Base-by-base conservation (phyloP, 2,113 vertebrate species). In the Limanda limanda region DNA sequence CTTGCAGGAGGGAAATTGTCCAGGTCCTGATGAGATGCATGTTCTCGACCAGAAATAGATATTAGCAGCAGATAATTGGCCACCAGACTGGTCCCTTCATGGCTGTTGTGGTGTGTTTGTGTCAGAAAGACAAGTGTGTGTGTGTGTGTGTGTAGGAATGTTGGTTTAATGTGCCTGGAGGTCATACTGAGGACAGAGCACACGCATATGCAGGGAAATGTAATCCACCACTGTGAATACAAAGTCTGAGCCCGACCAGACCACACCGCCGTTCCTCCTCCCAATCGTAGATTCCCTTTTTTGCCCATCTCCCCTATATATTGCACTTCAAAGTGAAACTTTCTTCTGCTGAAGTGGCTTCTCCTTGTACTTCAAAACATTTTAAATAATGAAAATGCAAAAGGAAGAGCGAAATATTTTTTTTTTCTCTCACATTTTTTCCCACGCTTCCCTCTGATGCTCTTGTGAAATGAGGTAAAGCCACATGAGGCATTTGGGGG, bases 361-460 rank as follows among this genome's bases (percentile, higher is more conserved):
- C 54, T 76, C 11, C 47, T 27, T 72, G 1, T 40, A 13, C 52
- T 74, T 42, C 57, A 27, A 58, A 76, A 70, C 60, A 56, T 62
- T 59, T 76, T 27, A 78, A 76, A 70, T 62, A 70, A 76, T 73
- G 24, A 58, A 74, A 79, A 56, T 45, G 48, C 73, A 52, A 84
- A 76, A 75, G 60, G 27, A 23, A 48, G 23, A 1, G 11, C 12
- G 27, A 31, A 31, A 31, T 31, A 7, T 31, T 7, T 31, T 27
- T 31, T 31, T 27, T 31, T 27, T 27, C 27, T 31, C 27, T 31
- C 27, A 4, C 48, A 17, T 40, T 6, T 57, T 60, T 58, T 64
- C 57, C 37, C 23, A 61, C 20, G 8, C 37, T 52, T 35, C 11
- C 9, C 35, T 31, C 17, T 2, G 15, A 63, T 52, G n/a, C 20